Evolutionary conservation across 2,797 vertebrate species (phyloP).

Genomic region (Champsocephalus gunnari): DNA sequence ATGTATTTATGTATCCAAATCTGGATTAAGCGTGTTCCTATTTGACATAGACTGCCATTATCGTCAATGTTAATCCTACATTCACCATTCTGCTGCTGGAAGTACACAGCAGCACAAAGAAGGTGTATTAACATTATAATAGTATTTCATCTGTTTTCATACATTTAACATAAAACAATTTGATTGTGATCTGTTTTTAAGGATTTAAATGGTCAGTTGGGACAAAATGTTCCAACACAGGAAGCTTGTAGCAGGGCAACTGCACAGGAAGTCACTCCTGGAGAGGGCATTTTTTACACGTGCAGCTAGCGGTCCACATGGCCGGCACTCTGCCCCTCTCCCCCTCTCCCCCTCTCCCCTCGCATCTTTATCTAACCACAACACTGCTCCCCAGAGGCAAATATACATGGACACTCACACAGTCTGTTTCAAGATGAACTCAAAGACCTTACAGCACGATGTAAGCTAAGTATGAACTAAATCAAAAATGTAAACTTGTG

Average conservation of each 20-base stretch:
- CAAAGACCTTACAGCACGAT: background rate
- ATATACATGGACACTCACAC: background rate
- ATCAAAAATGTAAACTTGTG: slow-evolving; percentile 5
- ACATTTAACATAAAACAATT: background rate
- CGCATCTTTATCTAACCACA: slow-evolving; percentile 59
- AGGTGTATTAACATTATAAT: background rate
- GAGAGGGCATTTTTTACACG: slow-evolving; percentile 60
- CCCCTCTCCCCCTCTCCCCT: slow-evolving; percentile 4
- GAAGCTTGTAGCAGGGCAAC: slow-evolving; percentile 48
- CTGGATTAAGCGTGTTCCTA: background rate
- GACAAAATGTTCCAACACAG: slow-evolving; percentile 36
- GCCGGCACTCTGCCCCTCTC: slow-evolving; percentile 29
- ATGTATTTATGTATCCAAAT: background rate
- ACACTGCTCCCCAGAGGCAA: slow-evolving; percentile 49
- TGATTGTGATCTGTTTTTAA: background rate
- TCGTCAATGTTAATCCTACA: background rate
- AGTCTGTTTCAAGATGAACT: background rate
- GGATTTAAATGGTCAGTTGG: background rate
- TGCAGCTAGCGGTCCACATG: slow-evolving; percentile 48
- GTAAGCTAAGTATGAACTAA: background rate
- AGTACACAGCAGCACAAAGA: background rate
- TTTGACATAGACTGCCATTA: background rate
- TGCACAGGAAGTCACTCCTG: slow-evolving; percentile 68
- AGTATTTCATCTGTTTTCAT: background rate
- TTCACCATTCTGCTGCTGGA: slow-evolving; percentile 3